Evolutionary conservation across 2,888 invertebrate species (phyloP).

Genomic region (Tillus elongatus): DNA sequence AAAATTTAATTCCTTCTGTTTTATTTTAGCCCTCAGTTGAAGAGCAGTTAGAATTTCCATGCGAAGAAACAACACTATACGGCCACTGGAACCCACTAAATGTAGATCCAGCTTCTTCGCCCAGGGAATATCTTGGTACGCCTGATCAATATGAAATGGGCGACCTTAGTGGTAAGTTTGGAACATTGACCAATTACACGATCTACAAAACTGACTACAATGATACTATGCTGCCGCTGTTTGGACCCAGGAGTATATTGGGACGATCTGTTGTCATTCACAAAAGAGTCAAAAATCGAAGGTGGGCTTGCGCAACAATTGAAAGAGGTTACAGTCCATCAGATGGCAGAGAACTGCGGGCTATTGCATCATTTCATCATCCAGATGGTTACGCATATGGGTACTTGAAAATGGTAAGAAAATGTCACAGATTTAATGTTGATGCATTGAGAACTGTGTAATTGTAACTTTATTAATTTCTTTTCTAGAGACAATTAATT

Average conservation of each 20-base stretch:
- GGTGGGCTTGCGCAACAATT: conserved; percentile 79
- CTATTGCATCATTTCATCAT: conserved; percentile 86
- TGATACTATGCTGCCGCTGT: conserved; percentile 73
- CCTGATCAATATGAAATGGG: conserved; percentile 82
- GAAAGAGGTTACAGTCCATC: conserved; percentile 82
- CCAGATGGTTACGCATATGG: conserved; percentile 78
- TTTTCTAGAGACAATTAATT: conserved; percentile 68
- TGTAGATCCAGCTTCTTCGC: conserved; percentile 54
- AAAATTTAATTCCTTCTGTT: conserved; percentile 12
- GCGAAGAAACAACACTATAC: conserved; percentile 71
- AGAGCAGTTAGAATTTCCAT: conserved; percentile 76
- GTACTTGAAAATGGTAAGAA: conserved; percentile 66
- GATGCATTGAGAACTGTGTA: neutral
- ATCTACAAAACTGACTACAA: conserved; percentile 55
- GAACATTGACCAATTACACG: conserved; percentile 57
- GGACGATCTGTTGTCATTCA: conserved; percentile 83
- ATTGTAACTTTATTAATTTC: conserved; percentile 12
- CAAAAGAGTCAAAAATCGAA: conserved; percentile 54
- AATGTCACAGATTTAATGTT: neutral
- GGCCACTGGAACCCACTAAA: conserved; percentile 81
- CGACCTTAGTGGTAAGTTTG: conserved; percentile 79
- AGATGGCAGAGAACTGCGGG: conserved; percentile 77
- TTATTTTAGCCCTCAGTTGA: conserved; percentile 66
- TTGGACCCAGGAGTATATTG: conserved; percentile 71
- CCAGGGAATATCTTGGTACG: conserved; percentile 53